A percentile compares a stretch with the other conserved stretches of the same genome.
Evolutionary conservation across 2,888 invertebrate species (phyloP).

Genomic region (Nomada lathburiana): DNA sequence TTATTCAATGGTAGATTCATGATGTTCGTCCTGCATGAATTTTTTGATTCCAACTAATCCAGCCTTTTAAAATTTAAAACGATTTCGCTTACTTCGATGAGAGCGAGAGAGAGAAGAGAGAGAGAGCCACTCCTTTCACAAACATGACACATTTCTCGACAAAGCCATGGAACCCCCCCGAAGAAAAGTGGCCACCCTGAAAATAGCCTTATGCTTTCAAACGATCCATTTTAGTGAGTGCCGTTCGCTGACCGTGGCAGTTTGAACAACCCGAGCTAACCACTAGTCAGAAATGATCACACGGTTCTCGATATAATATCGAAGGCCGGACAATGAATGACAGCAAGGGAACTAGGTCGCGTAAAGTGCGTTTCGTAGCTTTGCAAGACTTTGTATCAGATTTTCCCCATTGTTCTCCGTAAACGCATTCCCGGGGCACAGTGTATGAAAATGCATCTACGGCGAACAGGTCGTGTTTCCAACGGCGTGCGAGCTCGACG

Average conservation of each 20-base stretch:
- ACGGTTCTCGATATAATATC: conserved; percentile 44
- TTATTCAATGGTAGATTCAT: neutral
- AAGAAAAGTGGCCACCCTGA: conserved; percentile 38
- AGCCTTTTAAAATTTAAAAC: conserved; percentile 46
- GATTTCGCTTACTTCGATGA: neutral
- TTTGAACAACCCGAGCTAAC: conserved; percentile 19
- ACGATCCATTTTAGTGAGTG: conserved; percentile 21
- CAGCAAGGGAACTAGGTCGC: conserved; percentile 46
- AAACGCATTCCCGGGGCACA: conserved; percentile 1
- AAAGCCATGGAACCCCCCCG: conserved; percentile 31
- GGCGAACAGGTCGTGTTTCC: too few relatives aligned
- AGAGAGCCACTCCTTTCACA: conserved; percentile 31
- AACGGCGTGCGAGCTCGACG: too few relatives aligned
- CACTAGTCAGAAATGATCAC: conserved; percentile 15
- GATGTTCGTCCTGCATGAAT: conserved; percentile 4
- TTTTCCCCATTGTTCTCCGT: conserved; percentile 7
- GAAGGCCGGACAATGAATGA: conserved; percentile 34
- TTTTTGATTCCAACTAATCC: conserved; percentile 42
- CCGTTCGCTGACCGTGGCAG: conserved; percentile 25
- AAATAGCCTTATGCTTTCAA: conserved; percentile 50
- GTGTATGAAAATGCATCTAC: neutral
- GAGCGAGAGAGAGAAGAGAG: neutral
- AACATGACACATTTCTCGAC: conserved; percentile 52
- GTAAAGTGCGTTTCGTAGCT: conserved; percentile 15
- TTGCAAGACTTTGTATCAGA: conserved; percentile 13